Evolutionary conservation across 2,113 vertebrate genomes (phyloP), one percentile per base, ranked within the genome.

Genomic region (Scalopus aquaticus): DNA sequence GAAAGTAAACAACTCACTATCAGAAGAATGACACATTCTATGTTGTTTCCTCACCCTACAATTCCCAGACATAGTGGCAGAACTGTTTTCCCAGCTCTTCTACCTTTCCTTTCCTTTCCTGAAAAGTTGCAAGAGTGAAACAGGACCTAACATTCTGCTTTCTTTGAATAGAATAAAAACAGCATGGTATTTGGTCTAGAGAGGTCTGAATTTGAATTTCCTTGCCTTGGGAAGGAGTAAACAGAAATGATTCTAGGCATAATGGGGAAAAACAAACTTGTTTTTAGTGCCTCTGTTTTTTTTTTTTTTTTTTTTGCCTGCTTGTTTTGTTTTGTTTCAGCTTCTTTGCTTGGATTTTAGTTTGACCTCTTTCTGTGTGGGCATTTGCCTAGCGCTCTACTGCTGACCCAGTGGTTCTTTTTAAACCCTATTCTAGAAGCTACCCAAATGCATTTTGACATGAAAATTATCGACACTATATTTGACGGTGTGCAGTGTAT

Each of bases 1-100:
- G 32, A 60, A 95, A 84, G 35, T 46, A 89, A 54, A n/a, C 11
- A 82, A 70, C 9, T 67, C 28, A 84, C 3, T 79, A 56, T 83
- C 85, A 77, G 12, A 37, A 67, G 1, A 28, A 46, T 64, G 51
- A 91, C 44, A 35, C 24, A 69, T 49, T 73, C 28, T 60, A 16
- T 94, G 22, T 72, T 93, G n/a, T 58, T 90, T 74, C n/a, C 39
- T 87, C 9, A 90, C 39, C 12, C 69, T 86, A 79, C 83, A 87
- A 76, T 83, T 83, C 44, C 70, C 35, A 15, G 58, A 39, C 30
- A 92, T 49, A 67, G 42, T 79, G 54, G 26, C 19, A 11, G 39
- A 56, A 62, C 37, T 93, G 9, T 93, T 79, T 96, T 37, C 49
- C 24, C 17, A 64, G 20, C 20, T 83, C 51, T 44, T 73, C 28